A percentile compares a stretch with the other conserved stretches of the same genome.
Evolutionary conservation across 2,113 vertebrate species (phyloP).

Genomic region (Dicentrarchus labrax): DNA sequence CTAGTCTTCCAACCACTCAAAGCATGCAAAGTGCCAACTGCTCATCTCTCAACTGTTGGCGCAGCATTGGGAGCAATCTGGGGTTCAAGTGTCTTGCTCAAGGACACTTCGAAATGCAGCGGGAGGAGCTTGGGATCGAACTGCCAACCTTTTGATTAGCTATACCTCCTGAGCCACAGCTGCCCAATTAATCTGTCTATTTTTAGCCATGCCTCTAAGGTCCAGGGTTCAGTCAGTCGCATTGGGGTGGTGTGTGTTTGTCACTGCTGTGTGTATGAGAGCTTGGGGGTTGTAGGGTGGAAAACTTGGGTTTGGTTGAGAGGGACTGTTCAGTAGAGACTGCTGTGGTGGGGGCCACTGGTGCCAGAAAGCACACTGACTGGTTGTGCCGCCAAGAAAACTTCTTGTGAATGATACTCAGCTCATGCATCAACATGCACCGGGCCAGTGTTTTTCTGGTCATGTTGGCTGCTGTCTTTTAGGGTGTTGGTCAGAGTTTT

Average conservation of each 20-base stretch:
- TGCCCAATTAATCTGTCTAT: no score
- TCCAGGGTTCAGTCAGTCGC: constrained; percentile 16
- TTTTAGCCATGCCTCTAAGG: not conserved
- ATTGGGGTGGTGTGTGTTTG: constrained; percentile 28
- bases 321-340: constrained; percentile 1
- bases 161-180: no score
- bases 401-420: constrained; percentile 20
- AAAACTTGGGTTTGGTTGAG: constrained; percentile 40
- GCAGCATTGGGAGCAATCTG: no score
- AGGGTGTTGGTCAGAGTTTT: constrained; percentile 62
- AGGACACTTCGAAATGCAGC: no score
- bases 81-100: no score
- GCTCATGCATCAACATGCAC: not conserved
- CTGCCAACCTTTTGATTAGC: no score
- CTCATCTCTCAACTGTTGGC: no score
- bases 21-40: no score
- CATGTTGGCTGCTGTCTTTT: constrained; percentile 28
- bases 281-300: constrained; percentile 13
- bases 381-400: constrained; percentile 28
- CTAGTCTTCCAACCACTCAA: no score
- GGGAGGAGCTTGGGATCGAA: no score
- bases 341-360: constrained; percentile 20
- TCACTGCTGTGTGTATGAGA: constrained; percentile 13
- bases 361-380: constrained; percentile 31
- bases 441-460: constrained; percentile 14